Percentiles rank a stretch among this genome's conserved stretches.
phyloP scores from a whole-genome alignment of 2,888 invertebrate species.

The Microchrysa polita region DNA sequence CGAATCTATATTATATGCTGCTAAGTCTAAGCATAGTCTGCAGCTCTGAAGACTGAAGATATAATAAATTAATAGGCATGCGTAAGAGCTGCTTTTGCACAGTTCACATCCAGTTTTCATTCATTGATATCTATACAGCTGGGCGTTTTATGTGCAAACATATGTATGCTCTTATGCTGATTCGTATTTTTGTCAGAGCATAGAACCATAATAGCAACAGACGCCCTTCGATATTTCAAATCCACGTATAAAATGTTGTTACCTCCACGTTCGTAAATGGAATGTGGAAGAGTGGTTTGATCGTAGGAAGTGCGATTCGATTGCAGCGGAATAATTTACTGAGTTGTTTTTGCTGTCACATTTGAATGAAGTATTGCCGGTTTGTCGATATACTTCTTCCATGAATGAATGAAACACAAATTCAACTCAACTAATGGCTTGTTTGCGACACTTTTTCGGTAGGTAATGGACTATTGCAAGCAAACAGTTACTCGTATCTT shows the following conservation, averaged over 20 bases:
- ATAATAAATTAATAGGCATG: not conserved
- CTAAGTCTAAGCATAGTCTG: too few species aligned
- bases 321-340: not conserved
- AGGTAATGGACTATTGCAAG: not conserved
- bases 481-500: not conserved
- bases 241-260: too few species aligned
- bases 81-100: not conserved
- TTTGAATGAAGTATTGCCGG: not conserved
- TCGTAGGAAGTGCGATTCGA: conserved; percentile 6
- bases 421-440: not conserved
- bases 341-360: not conserved
- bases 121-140: not conserved
- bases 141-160: not conserved
- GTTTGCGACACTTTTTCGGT: not conserved
- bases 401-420: not conserved
- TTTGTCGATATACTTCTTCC: not conserved
- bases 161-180: too few species aligned
- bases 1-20: too few species aligned
- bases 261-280: not conserved
- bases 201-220: not conserved
- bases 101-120: not conserved
- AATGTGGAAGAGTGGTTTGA: conserved; percentile 4
- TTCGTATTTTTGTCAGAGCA: not conserved
- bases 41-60: too few species aligned
- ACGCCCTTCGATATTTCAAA: conserved; percentile 11